A percentile compares a stretch with the other conserved stretches of the same genome.
Evolutionary conservation across 2,888 invertebrate species (phyloP).

Genomic region (Slavum lentiscoides): DNA sequence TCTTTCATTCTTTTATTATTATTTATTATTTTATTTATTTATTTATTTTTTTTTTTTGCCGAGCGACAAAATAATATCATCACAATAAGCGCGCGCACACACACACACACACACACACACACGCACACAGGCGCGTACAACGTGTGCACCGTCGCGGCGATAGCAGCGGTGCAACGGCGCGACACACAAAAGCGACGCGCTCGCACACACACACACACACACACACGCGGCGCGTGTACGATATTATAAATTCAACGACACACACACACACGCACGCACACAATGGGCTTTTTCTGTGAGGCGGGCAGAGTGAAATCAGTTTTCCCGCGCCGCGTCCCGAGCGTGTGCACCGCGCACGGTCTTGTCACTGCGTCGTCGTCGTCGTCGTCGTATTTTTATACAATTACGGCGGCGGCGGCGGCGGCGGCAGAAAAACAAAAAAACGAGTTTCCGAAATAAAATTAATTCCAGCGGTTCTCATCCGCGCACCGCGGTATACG

Average conservation of each 20-base stretch:
- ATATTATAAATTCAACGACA: constrained; percentile 1
- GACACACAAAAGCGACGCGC: too few relatives aligned
- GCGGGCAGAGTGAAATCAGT: constrained; percentile 38
- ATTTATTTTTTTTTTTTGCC: constrained; percentile 26
- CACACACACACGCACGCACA: not conserved
- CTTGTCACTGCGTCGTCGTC: not conserved
- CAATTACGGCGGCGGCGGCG: too few relatives aligned
- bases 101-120: constrained; percentile 1
- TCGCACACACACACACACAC: too few relatives aligned
- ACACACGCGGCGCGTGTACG: too few relatives aligned
- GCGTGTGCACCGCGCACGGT: not conserved
- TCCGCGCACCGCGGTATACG: too few relatives aligned
- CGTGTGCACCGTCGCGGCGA: too few relatives aligned
- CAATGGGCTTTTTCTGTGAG: constrained; percentile 12
- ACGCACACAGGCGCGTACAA: not conserved
- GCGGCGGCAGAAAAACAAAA: not conserved
- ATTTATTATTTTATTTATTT: constrained; percentile 8
- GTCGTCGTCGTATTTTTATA: too few relatives aligned
- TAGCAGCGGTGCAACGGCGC: too few relatives aligned
- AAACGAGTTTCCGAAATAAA: not conserved
- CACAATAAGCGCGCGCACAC: constrained; percentile 28
- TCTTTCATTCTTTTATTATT: constrained; percentile 27
- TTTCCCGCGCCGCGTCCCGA: constrained; percentile 32
- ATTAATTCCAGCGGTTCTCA: not conserved
- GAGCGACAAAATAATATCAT: constrained; percentile 27